Evolutionary conservation across 2,797 vertebrate genomes (phyloP).

Genomic region (Sebastes matsubarae): DNA sequence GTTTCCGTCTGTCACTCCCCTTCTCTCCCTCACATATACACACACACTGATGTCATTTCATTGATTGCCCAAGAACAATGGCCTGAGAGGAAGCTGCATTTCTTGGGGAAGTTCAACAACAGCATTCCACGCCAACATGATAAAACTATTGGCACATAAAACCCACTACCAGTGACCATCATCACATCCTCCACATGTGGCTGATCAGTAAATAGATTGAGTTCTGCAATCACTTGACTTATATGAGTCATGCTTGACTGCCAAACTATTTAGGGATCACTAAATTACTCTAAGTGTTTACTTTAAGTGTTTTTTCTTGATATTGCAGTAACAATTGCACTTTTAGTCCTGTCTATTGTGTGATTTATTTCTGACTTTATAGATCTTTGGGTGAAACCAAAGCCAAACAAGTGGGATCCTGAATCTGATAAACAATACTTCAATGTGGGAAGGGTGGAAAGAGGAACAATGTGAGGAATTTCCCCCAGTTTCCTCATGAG

Average conservation of each 20-base stretch:
- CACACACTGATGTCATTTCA: constrained; percentile 69
- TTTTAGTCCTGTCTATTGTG: neutral
- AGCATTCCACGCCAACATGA: constrained; percentile 56
- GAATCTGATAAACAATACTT: constrained; percentile 9
- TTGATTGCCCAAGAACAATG: constrained; percentile 78
- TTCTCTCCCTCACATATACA: constrained; percentile 20
- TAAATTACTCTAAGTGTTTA: neutral
- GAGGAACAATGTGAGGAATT: constrained; percentile 73
- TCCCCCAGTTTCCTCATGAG: constrained; percentile 55
- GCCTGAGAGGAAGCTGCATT: constrained; percentile 63
- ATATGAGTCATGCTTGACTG: neutral
- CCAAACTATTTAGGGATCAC: neutral
- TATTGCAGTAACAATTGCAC: neutral
- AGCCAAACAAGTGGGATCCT: neutral
- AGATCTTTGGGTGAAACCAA: neutral
- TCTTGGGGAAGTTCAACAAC: constrained; percentile 59
- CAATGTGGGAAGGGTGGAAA: constrained; percentile 35
- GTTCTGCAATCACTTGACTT: neutral
- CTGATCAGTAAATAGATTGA: neutral
- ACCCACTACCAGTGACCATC: constrained; percentile 5
- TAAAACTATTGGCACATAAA: constrained; percentile 30
- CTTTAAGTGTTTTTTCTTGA: neutral
- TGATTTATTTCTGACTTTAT: neutral
- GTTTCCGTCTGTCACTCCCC: constrained; percentile 11
- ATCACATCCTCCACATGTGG: neutral